These are phyloP conservation scores for Alviniconcha marisindica DNA, from an alignment of 1,140 invertebrate species.

Conservation along the genomic window DNA sequence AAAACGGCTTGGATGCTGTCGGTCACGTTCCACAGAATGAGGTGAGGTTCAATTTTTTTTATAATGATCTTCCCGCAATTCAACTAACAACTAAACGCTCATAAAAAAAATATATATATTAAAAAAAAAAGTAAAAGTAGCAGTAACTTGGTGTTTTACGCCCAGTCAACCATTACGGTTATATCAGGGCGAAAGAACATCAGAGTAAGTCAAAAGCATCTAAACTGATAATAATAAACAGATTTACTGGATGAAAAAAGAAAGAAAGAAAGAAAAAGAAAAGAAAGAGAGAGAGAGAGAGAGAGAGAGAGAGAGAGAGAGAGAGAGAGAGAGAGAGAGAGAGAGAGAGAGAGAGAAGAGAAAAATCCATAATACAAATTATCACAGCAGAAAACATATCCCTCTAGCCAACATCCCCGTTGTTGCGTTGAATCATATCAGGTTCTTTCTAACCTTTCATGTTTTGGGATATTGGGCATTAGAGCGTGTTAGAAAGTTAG, in stretches of 20 bases:
- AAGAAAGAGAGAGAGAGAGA: neutral
- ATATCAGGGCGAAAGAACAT: neutral
- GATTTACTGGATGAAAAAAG: neutral
- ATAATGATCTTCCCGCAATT: no score
- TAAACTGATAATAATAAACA: neutral
- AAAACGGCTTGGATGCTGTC: neutral
- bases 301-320: neutral
- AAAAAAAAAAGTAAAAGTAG: neutral
- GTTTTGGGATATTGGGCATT: no score
- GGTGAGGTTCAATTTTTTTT: neutral
- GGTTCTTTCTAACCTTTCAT: no score
- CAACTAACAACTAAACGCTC: neutral
- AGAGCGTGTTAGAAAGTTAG: no score
- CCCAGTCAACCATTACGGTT: neutral
- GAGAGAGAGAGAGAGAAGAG: no score
- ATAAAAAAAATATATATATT: neutral
- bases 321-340: neutral
- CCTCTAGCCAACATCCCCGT: no score
- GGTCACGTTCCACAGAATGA: neutral
- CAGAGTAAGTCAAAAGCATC: neutral
- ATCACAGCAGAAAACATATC: no score
- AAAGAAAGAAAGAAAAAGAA: neutral
- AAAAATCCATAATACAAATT: no score
- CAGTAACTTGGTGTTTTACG: no score
- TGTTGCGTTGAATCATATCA: no score